phyloP scores from a whole-genome alignment of 2,797 vertebrate species.

The Benthosema pterotum region DNA sequence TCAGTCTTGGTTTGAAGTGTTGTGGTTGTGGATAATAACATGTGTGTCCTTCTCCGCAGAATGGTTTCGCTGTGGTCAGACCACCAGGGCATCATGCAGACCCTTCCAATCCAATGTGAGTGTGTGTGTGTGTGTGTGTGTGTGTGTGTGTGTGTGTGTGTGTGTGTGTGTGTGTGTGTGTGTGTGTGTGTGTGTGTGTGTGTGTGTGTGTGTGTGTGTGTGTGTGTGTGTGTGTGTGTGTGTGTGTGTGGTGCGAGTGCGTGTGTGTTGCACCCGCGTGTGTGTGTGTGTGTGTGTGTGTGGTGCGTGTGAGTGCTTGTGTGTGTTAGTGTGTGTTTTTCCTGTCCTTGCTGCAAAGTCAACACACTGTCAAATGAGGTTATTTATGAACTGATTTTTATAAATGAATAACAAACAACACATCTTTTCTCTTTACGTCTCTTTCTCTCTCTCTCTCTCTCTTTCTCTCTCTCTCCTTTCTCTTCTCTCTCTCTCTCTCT shows the following conservation, averaged over 20 bases:
- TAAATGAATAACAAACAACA: conserved; percentile 25
- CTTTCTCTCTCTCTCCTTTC: neutral
- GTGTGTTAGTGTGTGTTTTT: conserved; percentile 18
- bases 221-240: conserved; percentile 3
- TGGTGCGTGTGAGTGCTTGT: neutral
- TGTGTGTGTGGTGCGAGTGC: neutral
- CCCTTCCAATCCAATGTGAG: conserved; percentile 93
- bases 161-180: conserved; percentile 8
- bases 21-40: conserved; percentile 28
- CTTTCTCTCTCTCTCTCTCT: neutral
- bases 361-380: conserved; percentile 36
- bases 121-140: conserved; percentile 30
- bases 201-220: neutral
- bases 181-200: conserved; percentile 2
- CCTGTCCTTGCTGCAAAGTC: conserved; percentile 29
- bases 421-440: neutral
- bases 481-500: neutral
- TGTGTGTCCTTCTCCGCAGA: conserved; percentile 75
- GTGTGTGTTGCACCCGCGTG: neutral
- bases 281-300: conserved; percentile 7
- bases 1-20: no score
- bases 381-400: conserved; percentile 49
- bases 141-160: conserved; percentile 11
- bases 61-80: conserved; percentile 94
- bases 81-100: conserved; percentile 96